Evolutionary conservation across 2,797 vertebrate genomes (phyloP), one percentile per base, ranked within the genome.

Genomic region (Champsocephalus gunnari): DNA sequence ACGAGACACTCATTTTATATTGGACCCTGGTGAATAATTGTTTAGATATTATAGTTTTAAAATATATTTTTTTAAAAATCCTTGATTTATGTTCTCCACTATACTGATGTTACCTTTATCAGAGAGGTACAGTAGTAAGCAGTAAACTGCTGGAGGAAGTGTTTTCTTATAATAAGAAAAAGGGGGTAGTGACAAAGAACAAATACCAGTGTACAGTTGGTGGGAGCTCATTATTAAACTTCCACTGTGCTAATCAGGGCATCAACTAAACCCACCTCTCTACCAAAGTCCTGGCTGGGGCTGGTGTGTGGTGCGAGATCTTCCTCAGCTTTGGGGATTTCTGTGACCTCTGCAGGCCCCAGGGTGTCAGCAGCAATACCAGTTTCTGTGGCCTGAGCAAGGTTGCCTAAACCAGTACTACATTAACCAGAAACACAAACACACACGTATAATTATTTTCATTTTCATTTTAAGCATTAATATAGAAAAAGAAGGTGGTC

Each of bases 241-340:
- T 66, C 10, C n/a, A 71, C 3, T 67, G 34, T n/a, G 44, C 1
- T 17, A 21, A 64, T n/a, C 4, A 19, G 21, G 2, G 6, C 19
- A 32, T 12, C 6, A 62, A 63, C 1, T 24, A 7, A 64, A 79
- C 92, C 12, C 59, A 96, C 97, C 94, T 97, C 95, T 1, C 77
- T 91, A 54, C 93, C 96, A 82, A 97, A 98, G 66, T 87, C 82
- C 53, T 75, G 88, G 45, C 90, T 77, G 0, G 93, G 95, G 24
- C 63, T 92, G 12, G 95, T 93, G 56, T 92, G 91, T 38, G 73
- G 75, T 56, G 94, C 95, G 28, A 92, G 92, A 59, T 80, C 58
- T 58, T 82, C 86, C 56, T 4, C 64, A 13, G 91, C 91, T 10
- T 87, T 87, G 2, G 38, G 14, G 3, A 85, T 90, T 66, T 88